Conservation (phyloP, 2,888 invertebrate species). For the Slavum lentiscoides region DNA sequence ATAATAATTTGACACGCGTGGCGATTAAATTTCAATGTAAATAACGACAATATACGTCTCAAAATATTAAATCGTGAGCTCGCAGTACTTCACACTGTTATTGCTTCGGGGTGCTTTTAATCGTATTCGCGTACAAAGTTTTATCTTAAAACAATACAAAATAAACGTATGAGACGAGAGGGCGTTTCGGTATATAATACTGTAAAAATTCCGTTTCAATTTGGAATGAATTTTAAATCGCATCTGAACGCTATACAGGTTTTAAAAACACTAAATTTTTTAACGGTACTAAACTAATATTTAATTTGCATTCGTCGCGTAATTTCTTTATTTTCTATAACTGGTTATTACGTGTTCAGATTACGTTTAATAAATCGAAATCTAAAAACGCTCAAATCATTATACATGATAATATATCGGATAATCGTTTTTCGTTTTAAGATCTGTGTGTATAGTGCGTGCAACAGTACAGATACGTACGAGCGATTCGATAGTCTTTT, state of each 20-base stretch:
- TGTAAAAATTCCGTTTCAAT: neutral
- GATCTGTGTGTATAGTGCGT: too few species aligned
- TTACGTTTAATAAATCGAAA: too few species aligned
- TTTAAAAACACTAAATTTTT: neutral
- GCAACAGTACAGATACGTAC: too few species aligned
- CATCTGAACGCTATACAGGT: neutral
- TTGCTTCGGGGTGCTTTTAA: constrained; percentile 8
- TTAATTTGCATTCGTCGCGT: too few species aligned
- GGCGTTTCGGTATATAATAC: neutral
- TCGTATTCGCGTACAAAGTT: neutral
- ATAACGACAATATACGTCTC: neutral
- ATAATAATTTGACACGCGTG: neutral
- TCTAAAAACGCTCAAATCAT: too few species aligned
- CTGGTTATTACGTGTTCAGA: too few species aligned
- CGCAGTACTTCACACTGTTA: neutral
- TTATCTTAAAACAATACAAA: neutral
- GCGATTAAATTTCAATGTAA: neutral
- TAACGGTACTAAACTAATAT: neutral
- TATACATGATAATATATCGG: too few species aligned
- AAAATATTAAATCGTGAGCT: neutral
- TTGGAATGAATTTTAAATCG: neutral
- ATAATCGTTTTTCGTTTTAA: too few species aligned
- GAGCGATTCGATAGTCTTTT: too few species aligned
- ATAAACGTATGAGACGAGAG: neutral
- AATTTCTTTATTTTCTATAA: too few species aligned